Evolutionary conservation across 2,888 invertebrate species (phyloP).

Genomic region (Drosophila dives): DNA sequence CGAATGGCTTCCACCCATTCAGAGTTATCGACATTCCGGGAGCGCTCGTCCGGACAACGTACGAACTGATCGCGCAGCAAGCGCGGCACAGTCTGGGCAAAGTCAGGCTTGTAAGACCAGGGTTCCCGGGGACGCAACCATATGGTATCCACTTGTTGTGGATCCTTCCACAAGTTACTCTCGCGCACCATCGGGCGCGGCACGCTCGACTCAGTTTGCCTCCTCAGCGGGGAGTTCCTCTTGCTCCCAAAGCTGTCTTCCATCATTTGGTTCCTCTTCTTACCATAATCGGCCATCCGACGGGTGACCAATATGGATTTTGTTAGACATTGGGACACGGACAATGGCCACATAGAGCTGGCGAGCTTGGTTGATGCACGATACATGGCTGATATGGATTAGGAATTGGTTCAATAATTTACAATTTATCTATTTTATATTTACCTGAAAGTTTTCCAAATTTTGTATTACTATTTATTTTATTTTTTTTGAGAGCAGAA

Average conservation of each 20-base stretch:
- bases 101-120: constrained; percentile 47
- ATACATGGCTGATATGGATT: constrained; percentile 27
- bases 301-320: background rate
- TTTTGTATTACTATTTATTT: background rate
- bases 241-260: background rate
- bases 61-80: constrained; percentile 51
- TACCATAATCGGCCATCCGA: constrained; percentile 3
- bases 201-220: fast-evolving
- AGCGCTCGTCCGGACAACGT: constrained; percentile 60
- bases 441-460: constrained; percentile 17
- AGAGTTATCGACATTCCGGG: constrained; percentile 38
- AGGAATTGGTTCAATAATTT: background rate
- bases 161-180: constrained; percentile 53
- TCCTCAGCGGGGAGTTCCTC: no score
- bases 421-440: no score
- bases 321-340: background rate
- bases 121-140: constrained; percentile 54
- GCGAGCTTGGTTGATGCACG: constrained; percentile 30
- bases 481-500: constrained; percentile 8
- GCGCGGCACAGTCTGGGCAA: constrained; percentile 49
- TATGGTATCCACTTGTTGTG: constrained; percentile 21
- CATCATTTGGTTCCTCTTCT: background rate
- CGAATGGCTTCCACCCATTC: constrained; percentile 46
- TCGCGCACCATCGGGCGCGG: constrained; percentile 39
- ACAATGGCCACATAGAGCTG: constrained; percentile 14